Evolutionary conservation across 2,888 invertebrate genomes (phyloP), one percentile per base, ranked within the genome.

Genomic region (Cataglyphis albicans): DNA sequence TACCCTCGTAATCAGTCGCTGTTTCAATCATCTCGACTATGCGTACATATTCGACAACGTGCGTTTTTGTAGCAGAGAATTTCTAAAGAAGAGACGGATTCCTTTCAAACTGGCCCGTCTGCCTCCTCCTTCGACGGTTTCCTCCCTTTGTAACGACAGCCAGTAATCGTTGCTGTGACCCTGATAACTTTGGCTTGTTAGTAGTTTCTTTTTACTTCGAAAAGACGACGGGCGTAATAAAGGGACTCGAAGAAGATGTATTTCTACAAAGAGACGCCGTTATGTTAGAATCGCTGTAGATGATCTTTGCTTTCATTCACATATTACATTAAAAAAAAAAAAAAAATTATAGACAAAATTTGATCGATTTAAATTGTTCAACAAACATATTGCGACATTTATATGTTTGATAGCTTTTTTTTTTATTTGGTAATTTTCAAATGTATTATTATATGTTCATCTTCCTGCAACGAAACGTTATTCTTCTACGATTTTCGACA

Each of bases 151-250:
- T 72, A 48, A 25, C n/a, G 15, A 29, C 52, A 80, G 65, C 52
- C 55, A 61, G 59, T 84, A 81, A 83, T 84, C 64, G 61, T 81
- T 72, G 68, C 59, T 65, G 73, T 85, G 84, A 90, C 70, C 78
- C 80, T 84, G 68, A 82, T 85, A 80, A 81, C 75, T 82, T 82
- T 44, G 83, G 65, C 81, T 90, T 84, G 88, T 90, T 90, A 90
- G 89, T 32, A 80, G 72, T 57, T 75, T 74, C 81, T 74, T 84
- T 86, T 67, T 65, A 21, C 52, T 68, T 21, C 48, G 75, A 41
- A 65, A 64, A 68, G 48, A 75, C 57, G 61, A 78, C 18, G 61
- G n/a, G 3, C 52, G 15, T 63, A 55, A 70, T 78, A 41, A 84
- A 75, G 68, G 48, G 72, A 29, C 78, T 83, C 72, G 83, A 59